Percentiles rank a stretch among this genome's conserved stretches.
These are phyloP conservation scores for Tetramorium bicarinatum DNA, from an alignment of 2,888 invertebrate genomes.

Conservation along the genomic window DNA sequence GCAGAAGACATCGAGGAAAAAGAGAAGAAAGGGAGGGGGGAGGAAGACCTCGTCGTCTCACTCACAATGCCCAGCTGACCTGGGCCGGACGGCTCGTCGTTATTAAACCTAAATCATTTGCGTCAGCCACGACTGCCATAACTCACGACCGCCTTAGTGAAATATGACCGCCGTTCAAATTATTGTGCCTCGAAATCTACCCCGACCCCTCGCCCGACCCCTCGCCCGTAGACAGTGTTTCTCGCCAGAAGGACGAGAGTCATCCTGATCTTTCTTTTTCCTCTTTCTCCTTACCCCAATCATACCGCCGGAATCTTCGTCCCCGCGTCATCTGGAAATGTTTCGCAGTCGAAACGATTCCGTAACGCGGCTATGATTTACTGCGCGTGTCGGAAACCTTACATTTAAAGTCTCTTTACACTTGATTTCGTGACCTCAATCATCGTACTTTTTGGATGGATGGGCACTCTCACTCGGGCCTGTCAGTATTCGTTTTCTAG, in stretches of 20 bases:
- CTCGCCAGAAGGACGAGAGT: slow-evolving; percentile 52
- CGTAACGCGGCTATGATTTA: slow-evolving; percentile 82
- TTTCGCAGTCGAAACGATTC: slow-evolving; percentile 74
- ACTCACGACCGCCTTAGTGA: slow-evolving; percentile 83
- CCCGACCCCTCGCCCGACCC: slow-evolving; percentile 45
- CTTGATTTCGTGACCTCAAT: slow-evolving; percentile 32
- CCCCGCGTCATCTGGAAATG: slow-evolving; percentile 69
- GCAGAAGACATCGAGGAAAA: slow-evolving; percentile 56
- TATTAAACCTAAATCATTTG: slow-evolving; percentile 86
- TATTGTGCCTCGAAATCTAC: slow-evolving; percentile 74
- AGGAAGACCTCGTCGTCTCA: slow-evolving; percentile 50
- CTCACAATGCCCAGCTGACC: slow-evolving; percentile 84
- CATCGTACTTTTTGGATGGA: slow-evolving; percentile 8
- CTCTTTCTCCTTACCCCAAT: slow-evolving; percentile 37
- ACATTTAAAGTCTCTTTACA: slow-evolving; percentile 46
- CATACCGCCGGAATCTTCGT: slow-evolving; percentile 54
- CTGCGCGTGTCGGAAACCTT: slow-evolving; percentile 74
- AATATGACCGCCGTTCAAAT: slow-evolving; percentile 85
- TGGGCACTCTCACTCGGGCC: slow-evolving; percentile 10
- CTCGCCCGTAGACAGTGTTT: slow-evolving; percentile 64
- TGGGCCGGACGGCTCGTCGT: slow-evolving; percentile 81
- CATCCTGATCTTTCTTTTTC: slow-evolving; percentile 32
- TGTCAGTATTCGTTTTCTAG: slow-evolving; percentile 29
- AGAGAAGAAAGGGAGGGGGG: slow-evolving; percentile 35
- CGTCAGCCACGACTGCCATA: slow-evolving; percentile 83